A percentile compares a stretch with the other conserved stretches of the same genome.
Evolutionary conservation across 2,888 invertebrate species (phyloP).

Genomic region (Lamellibrachia satsuma): DNA sequence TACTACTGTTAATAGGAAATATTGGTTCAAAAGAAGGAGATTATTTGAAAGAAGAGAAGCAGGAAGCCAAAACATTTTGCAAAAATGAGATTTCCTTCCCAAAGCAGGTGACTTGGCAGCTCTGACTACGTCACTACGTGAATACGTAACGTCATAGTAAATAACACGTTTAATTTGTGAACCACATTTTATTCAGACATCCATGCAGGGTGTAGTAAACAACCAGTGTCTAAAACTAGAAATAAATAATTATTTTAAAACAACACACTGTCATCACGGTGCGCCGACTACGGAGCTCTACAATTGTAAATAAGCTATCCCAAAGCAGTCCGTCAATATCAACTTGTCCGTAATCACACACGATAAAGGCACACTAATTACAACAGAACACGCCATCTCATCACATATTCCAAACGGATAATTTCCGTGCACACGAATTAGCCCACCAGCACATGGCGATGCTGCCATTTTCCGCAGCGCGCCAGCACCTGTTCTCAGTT

Average conservation of each 20-base stretch:
- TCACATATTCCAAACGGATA: conserved; percentile 5
- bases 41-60: too few species aligned
- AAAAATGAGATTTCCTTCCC: too few species aligned
- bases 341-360: neutral
- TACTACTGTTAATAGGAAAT: too few species aligned
- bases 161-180: neutral
- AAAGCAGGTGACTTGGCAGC: too few species aligned
- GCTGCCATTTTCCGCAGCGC: neutral
- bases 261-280: neutral
- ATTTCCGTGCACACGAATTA: neutral
- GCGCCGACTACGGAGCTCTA: neutral
- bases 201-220: conserved; percentile 17
- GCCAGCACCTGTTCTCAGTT: neutral
- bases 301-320: neutral
- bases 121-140: too few species aligned
- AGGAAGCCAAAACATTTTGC: too few species aligned
- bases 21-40: too few species aligned
- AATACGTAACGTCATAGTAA: neutral
- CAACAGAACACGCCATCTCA: conserved; percentile 13
- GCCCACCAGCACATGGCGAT: neutral
- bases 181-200: conserved; percentile 12
- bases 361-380: conserved; percentile 9
- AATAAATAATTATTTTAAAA: conserved; percentile 11
- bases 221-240: conserved; percentile 17
- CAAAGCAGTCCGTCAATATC: conserved; percentile 11